phyloP scores from a whole-genome alignment of 2,113 vertebrate species.

The Pongo pygmaeus region DNA sequence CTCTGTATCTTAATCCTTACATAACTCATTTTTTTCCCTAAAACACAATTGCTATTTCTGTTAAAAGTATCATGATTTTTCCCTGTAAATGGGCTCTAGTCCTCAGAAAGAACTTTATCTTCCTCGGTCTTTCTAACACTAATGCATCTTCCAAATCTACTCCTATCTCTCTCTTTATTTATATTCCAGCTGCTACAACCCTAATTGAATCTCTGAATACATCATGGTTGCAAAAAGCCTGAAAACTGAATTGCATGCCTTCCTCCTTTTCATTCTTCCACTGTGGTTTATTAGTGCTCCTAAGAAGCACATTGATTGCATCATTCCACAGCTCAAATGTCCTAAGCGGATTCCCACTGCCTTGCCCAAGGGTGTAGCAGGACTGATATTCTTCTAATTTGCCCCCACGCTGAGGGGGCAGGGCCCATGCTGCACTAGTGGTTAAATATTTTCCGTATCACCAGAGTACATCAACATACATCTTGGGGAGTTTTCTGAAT shows the following conservation, averaged over 20 bases:
- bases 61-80: background rate
- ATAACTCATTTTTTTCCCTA: background rate
- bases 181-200: background rate
- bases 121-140: background rate
- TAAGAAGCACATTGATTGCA: background rate
- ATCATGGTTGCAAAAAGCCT: background rate
- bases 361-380: background rate
- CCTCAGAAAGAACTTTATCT: background rate
- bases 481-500: background rate
- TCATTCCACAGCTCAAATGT: background rate
- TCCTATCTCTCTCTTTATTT: background rate
- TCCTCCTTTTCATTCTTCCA: background rate
- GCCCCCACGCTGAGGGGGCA: background rate
- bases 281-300: background rate
- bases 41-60: background rate
- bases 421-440: background rate
- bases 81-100: background rate
- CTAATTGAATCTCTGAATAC: background rate
- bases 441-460: constrained; percentile 15
- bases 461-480: background rate
- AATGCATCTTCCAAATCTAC: background rate
- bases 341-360: background rate
- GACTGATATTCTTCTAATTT: background rate
- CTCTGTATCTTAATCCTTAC: background rate
- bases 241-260: background rate